Evolutionary conservation across 2,113 vertebrate genomes (phyloP), one percentile per base, ranked within the genome.

Genomic region (Mus pahari): DNA sequence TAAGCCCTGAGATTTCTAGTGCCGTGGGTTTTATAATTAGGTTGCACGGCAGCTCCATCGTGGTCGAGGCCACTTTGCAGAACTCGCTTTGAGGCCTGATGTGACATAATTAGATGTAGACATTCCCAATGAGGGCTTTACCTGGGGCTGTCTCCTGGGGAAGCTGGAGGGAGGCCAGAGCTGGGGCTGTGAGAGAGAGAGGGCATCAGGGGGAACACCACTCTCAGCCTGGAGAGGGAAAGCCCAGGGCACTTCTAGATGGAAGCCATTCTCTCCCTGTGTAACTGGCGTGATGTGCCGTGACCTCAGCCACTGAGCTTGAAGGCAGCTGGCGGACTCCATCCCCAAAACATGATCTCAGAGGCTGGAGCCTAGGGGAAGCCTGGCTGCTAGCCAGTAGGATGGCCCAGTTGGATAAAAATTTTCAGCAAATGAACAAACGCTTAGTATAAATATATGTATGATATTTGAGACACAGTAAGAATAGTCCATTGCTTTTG

Each of bases 21-120:
- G 22, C 73, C 53, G 60, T 42, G 81, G 88, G 31, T 96, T 95
- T 94, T 77, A 78, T 83, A 83, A 95, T 89, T 53, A 64, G 66
- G 79, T 77, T 87, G 92, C 16, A 42, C 17, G 20, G 45, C 73
- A 42, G 11, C 7, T 11, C 82, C 8, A 36, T 50, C 24, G 4
- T 91, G 17, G 26, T 70, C 7, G 17, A 55, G 36, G 42, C 48
- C 24, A 50, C 17, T 20, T 53, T 10, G 5, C 0, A 6, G 50
- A 58, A 14, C 84, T 71, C 48, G 2, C 2, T 66, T 45, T 53
- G 39, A 62, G 55, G 64, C 39, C 36, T 58, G 7, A 4, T 26
- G 31, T 62, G 75, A 66, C 33, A 92, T 55, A 33, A 31, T 5
- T 20, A 24, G 11, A 14, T 48, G 19, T 39, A n/a, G 50, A 60